Evolutionary conservation across 2,888 invertebrate species (phyloP).

Genomic region (Cartodere bifasciata): DNA sequence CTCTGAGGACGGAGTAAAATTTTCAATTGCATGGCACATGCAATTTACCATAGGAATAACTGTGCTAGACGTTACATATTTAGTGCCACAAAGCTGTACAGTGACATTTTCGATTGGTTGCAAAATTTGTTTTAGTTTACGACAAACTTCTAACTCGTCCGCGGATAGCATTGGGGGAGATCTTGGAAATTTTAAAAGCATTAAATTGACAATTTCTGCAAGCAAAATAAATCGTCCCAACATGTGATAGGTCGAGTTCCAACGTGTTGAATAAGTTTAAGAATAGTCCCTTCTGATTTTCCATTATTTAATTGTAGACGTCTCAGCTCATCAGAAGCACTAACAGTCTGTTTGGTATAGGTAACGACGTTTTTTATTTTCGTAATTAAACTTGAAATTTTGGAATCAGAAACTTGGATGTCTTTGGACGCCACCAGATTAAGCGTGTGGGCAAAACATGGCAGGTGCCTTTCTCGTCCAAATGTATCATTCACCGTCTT

Average conservation of each 20-base stretch:
- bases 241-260: slow-evolving; percentile 1
- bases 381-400: no score
- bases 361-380: no score
- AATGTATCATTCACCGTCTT: not conserved
- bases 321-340: slow-evolving; percentile 2
- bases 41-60: slow-evolving; percentile 10
- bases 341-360: no score
- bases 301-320: not conserved
- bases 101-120: slow-evolving; percentile 22
- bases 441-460: not conserved
- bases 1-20: not conserved
- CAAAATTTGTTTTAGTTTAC: slow-evolving; percentile 19
- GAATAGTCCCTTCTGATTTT: not conserved
- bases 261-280: not conserved
- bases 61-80: slow-evolving; percentile 16
- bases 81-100: slow-evolving; percentile 23
- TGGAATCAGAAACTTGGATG: no score
- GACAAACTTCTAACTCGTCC: slow-evolving; percentile 16
- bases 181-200: slow-evolving; percentile 19
- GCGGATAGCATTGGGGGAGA: slow-evolving; percentile 23
- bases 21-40: not conserved
- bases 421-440: not conserved
- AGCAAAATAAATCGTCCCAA: slow-evolving; percentile 14
- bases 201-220: slow-evolving; percentile 19
- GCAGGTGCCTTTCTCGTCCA: not conserved